phyloP scores from a whole-genome alignment of 2,113 vertebrate genomes.

The Ondatra zibethicus region DNA sequence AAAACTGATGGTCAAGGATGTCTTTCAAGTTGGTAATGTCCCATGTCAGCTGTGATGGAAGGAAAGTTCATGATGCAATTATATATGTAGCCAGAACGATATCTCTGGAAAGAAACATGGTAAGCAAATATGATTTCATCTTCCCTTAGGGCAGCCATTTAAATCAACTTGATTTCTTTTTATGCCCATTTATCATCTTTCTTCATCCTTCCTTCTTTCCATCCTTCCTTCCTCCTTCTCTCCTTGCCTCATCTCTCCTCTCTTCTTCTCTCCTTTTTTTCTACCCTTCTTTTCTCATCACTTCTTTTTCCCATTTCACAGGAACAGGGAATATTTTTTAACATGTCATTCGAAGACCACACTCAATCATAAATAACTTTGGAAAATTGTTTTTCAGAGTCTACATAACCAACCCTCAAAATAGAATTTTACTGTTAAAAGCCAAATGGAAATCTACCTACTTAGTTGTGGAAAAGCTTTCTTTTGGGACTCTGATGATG shows the following conservation, averaged over 20 bases:
- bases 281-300: neutral
- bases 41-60: neutral
- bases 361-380: neutral
- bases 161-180: conserved; percentile 13
- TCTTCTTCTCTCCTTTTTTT: accelerated
- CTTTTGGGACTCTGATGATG: neutral
- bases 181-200: accelerated
- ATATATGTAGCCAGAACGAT: conserved; percentile 17
- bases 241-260: neutral
- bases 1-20: conserved; percentile 64
- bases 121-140: conserved; percentile 32
- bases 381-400: neutral
- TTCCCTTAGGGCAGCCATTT: conserved; percentile 33
- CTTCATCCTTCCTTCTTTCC: neutral
- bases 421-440: neutral
- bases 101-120: neutral
- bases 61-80: neutral
- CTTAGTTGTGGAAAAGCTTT: neutral
- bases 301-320: neutral
- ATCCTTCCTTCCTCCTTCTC: accelerated
- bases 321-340: neutral
- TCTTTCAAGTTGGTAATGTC: neutral
- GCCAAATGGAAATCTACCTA: neutral
- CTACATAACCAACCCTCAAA: neutral
- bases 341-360: neutral